Evolutionary conservation across 2,113 vertebrate species (phyloP), one percentile per base, ranked within the genome.

Genomic region (Heterotilapia buettikoferi): DNA sequence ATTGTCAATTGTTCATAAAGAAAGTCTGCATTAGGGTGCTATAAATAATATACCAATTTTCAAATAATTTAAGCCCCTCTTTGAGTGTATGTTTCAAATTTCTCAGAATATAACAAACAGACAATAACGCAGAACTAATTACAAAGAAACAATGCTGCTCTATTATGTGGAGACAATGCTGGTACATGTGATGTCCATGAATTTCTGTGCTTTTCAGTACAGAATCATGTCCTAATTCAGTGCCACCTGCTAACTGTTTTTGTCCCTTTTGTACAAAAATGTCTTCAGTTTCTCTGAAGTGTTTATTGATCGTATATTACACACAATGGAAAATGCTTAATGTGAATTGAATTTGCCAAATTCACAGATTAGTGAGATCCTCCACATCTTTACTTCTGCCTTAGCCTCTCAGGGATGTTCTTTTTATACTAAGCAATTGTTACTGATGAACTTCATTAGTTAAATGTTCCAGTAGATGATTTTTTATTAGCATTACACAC

Each of bases 371-470:
- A 45, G 21, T 45, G 68, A 45, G 38, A 9, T 16, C 9, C 40
- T 47, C 0, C 21, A 45, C 68, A 76, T 47, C 14, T 76, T 47
- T 29, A 76, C 40, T 29, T 45, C 40, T 47, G 68, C 0, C 40
- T 73, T 18, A 29, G 24, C 5, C 4, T 11, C 21, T 19, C 40
- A 45, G 0, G 21, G 40, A 76, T 29, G 2, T 47, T 47, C 0
- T 45, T 45, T 73, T 73, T 24, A 73, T 73, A 45, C 40, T 47
- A 45, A 68, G 33, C 13, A 0, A 71, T 71, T 71, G 66, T 71
- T 21, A 71, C 7, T 45, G 40, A 73, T 5, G 40, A 29, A 76
- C 1, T 0, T 47, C 16, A 50, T 50, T 50, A 47, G 14, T 29
- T 76, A 76, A 47, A 76, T 31, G 43, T 45, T 3, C 13, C 68